These are phyloP conservation scores for Diarsia dahlii DNA, from an alignment of 2,888 invertebrate species.

Conservation along the genomic window DNA sequence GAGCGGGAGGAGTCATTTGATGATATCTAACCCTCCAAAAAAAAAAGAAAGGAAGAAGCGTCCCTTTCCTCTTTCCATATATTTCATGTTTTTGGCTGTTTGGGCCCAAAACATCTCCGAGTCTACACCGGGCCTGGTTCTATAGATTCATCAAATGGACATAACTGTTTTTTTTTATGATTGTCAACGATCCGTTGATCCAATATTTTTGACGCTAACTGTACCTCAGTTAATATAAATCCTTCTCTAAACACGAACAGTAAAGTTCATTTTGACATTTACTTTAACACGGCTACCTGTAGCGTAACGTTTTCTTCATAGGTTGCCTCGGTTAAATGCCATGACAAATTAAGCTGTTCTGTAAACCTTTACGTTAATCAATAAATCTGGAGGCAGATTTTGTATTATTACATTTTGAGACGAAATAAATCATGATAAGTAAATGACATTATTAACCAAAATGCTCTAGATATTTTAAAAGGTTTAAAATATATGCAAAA, in stretches of 20 bases:
- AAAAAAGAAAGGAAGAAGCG: not conserved
- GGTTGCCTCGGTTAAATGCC: slow-evolving; percentile 50
- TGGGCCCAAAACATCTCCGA: no score
- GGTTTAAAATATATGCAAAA: not conserved
- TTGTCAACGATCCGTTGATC: not conserved
- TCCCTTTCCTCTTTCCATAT: no score
- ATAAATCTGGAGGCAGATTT: slow-evolving; percentile 32
- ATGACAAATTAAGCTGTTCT: slow-evolving; percentile 59
- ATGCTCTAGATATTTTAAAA: slow-evolving; percentile 16
- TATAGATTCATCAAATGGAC: not conserved
- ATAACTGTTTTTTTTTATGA: not conserved
- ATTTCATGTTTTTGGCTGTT: no score
- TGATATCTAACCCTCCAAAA: no score
- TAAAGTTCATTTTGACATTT: slow-evolving; percentile 70
- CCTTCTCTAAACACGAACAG: slow-evolving; percentile 55
- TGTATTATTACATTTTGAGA: slow-evolving; percentile 24
- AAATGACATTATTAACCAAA: not conserved
- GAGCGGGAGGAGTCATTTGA: no score
- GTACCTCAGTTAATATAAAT: slow-evolving; percentile 53
- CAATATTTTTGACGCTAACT: not conserved
- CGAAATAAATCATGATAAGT: not conserved
- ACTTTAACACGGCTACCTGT: slow-evolving; percentile 58
- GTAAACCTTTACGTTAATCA: slow-evolving; percentile 29
- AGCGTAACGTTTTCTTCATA: slow-evolving; percentile 50
- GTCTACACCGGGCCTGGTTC: no score